Base-by-base conservation (phyloP, 2,797 vertebrate genomes). In the Myotis myotis region DNA sequence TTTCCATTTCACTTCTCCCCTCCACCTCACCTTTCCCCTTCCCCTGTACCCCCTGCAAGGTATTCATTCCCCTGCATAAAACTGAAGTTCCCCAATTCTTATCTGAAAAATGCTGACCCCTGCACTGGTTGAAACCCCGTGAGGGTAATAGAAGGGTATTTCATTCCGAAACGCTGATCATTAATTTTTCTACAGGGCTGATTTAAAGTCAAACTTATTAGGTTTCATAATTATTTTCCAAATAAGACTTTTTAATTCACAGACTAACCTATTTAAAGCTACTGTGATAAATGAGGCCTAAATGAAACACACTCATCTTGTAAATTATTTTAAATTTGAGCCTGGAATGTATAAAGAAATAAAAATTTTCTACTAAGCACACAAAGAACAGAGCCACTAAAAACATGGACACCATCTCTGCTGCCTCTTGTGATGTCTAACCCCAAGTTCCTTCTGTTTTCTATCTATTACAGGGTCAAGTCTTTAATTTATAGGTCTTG, bases 291-390 rank as follows among this genome's bases (percentile, higher is more conserved):
- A 94, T 55, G 30, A 76, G 8, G 23, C 66, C 71, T 92, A 16
- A 94, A 81, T 81, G 47, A 88, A 76, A 66, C 49, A 91, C 2
- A 22, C 20, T 78, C 44, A 60, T 86, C 53, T 90, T 94, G 38
- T 81, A 94, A 89, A 83, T 78, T 93, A 60, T 93, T 93, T 86
- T 78, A 62, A 86, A 79, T 68, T 93, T 90, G 80, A 94, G 41
- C 33, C 64, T 78, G n/a, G 33, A 86, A 89, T 91, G 86, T n/a
- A 55, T 41, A 36, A 5, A 81, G 82, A 94, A 74, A 12, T 55
- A 87, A 87, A 87, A 57, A 23, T 60, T 71, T 87, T 93, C 64
- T 57, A 17, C 3, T 82, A 62, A 82, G 36, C 68, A 23, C 8
- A 76, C 33, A 89, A 87, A 87, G 47, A 94, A 82, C 11, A 74